A percentile compares a stretch with the other conserved stretches of the same genome.
These are phyloP conservation scores for Hormaphis cornu DNA, from an alignment of 1,140 invertebrate species.

Conservation along the genomic window DNA sequence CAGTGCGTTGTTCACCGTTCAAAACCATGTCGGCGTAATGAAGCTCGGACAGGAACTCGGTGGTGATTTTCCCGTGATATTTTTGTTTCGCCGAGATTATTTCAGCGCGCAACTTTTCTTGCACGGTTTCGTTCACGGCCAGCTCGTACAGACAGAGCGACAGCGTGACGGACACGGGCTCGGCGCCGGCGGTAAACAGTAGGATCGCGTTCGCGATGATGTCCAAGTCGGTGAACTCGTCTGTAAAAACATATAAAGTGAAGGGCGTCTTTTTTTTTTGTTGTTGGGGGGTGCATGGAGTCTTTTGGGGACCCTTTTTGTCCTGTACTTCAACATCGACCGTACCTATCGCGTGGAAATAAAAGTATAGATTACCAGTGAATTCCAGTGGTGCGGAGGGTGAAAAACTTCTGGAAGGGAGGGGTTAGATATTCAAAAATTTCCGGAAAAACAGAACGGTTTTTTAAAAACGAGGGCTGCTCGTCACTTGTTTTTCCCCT, in stretches of 20 bases:
- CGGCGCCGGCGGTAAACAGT: conserved; percentile 49
- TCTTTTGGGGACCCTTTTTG: not conserved
- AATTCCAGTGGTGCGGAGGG: too few relatives aligned
- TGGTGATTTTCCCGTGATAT: conserved; percentile 45
- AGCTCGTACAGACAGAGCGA: conserved; percentile 44
- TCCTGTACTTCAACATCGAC: not conserved
- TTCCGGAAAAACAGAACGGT: too few relatives aligned
- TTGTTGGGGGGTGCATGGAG: not conserved
- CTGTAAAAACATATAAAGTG: not conserved
- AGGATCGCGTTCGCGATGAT: conserved; percentile 37
- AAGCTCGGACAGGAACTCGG: conserved; percentile 46
- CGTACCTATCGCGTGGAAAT: not conserved
- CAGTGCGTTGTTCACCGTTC: too few relatives aligned
- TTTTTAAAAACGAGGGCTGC: too few relatives aligned
- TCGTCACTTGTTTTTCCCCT: too few relatives aligned
- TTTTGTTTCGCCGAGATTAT: conserved; percentile 44
- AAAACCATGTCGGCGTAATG: conserved; percentile 48
- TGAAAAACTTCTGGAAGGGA: too few relatives aligned
- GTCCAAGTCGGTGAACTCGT: not conserved
- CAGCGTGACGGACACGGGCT: conserved; percentile 49
- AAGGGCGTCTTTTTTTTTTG: too few relatives aligned
- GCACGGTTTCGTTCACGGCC: conserved; percentile 47
- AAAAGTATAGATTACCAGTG: too few relatives aligned
- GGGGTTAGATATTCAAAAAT: too few relatives aligned
- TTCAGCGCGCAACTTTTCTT: conserved; percentile 50